Percentiles rank a stretch among this genome's conserved stretches.
Conservation (phyloP, 64 coral and sea anemone species). For the Montipora foliosa region DNA sequence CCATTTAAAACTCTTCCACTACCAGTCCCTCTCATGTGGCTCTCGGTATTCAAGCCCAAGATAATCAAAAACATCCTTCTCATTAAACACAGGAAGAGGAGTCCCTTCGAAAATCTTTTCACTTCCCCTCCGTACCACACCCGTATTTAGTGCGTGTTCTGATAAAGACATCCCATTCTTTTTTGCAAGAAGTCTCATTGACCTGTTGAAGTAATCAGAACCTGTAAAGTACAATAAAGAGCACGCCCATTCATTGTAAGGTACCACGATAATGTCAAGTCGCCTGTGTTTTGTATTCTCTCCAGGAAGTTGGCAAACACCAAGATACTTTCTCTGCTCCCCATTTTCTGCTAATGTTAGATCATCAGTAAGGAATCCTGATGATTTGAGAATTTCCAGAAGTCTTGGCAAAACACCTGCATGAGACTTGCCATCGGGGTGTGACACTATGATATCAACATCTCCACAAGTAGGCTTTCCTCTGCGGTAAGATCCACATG, state of each 20-base stretch:
- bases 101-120: conserved; percentile 91
- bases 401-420: conserved; percentile 74
- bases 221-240: conserved; percentile 95
- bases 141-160: conserved; percentile 93
- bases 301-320: conserved; percentile 63
- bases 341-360: conserved; percentile 82
- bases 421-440: conserved; percentile 93
- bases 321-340: conserved; percentile 94
- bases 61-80: conserved; percentile 95
- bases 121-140: conserved; percentile 80
- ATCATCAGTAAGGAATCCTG: conserved; percentile 96
- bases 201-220: conserved; percentile 97
- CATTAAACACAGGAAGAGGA: conserved; percentile 80
- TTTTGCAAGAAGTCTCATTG: conserved; percentile 91
- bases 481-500: conserved; percentile 94
- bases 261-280: conserved; percentile 94
- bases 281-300: conserved; percentile 81
- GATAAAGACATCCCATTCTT: conserved; percentile 98
- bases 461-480: conserved; percentile 95
- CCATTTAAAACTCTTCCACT: neutral
- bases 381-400: conserved; percentile 72
- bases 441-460: conserved; percentile 75
- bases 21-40: conserved; percentile 97
- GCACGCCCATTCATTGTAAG: conserved; percentile 92
- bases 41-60: conserved; percentile 93